Conservation (phyloP, 1,140 invertebrate genomes). For the Melitaea cinxia region DNA sequence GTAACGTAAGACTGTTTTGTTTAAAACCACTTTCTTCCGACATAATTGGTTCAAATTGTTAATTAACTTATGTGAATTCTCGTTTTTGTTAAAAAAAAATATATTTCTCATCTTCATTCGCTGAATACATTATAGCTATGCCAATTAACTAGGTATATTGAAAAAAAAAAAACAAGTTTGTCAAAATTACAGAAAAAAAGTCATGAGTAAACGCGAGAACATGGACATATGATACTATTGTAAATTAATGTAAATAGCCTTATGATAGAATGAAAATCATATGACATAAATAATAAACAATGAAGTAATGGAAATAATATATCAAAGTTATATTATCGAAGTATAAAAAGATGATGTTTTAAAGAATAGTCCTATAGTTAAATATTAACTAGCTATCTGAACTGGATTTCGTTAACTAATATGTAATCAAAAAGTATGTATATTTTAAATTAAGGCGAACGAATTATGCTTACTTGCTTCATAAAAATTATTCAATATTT, state of each 20-base stretch:
- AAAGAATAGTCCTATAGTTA: neutral
- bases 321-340: neutral
- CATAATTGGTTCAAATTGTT: too few species aligned
- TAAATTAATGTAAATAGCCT: neutral
- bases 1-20: neutral
- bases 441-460: too few species aligned
- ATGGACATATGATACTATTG: neutral
- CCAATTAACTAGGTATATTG: too few species aligned
- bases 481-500: too few species aligned
- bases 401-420: neutral
- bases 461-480: too few species aligned
- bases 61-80: too few species aligned
- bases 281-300: neutral
- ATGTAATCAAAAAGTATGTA: too few species aligned
- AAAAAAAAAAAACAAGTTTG: neutral
- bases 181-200: too few species aligned
- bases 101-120: too few species aligned
- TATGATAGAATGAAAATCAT: neutral
- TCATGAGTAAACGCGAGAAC: neutral
- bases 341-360: neutral
- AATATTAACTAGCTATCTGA: neutral
- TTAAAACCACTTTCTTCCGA: neutral
- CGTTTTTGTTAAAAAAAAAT: too few species aligned
- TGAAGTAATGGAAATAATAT: neutral
- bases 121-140: too few species aligned